These are phyloP conservation scores for Myiozetetes cayanensis DNA, from an alignment of 2,113 vertebrate genomes.

Conservation along the genomic window DNA sequence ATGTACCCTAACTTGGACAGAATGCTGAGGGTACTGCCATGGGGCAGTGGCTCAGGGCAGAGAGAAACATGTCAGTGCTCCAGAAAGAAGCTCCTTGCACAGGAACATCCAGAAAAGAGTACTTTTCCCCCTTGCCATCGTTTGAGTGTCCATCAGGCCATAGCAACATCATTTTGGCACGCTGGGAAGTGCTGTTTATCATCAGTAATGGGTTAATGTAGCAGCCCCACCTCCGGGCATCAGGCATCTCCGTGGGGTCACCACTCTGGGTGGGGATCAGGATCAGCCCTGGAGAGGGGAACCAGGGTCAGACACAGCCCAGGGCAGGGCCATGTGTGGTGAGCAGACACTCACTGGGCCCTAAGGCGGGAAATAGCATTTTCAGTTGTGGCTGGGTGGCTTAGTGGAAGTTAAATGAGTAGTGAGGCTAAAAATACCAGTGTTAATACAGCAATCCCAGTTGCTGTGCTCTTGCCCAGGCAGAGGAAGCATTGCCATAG, in stretches of 20 bases:
- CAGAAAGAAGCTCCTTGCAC: not conserved
- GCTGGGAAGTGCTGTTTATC: not conserved
- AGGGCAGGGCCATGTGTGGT: not conserved
- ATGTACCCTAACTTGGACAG: not conserved
- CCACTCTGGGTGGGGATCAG: fast-evolving
- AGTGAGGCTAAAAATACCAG: not conserved
- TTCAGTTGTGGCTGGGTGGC: not conserved
- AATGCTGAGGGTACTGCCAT: not conserved
- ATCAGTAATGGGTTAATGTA: not conserved
- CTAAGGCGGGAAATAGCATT: not conserved
- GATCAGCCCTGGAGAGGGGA: not conserved
- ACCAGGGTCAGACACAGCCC: not conserved
- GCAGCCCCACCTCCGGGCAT: not conserved
- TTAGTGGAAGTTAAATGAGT: not conserved
- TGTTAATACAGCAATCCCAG: not conserved
- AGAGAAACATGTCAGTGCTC: not conserved
- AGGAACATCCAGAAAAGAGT: not conserved
- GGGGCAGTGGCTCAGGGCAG: not conserved
- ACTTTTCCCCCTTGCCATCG: not conserved
- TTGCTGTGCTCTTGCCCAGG: not conserved
- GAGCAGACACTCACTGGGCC: not conserved
- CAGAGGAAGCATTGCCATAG: conserved; percentile 15
- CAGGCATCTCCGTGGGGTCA: not conserved
- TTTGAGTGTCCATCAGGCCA: not conserved
- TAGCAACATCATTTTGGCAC: not conserved